These are phyloP conservation scores for Liparis tanakae DNA, from an alignment of 2,797 vertebrate species.

Conservation along the genomic window DNA sequence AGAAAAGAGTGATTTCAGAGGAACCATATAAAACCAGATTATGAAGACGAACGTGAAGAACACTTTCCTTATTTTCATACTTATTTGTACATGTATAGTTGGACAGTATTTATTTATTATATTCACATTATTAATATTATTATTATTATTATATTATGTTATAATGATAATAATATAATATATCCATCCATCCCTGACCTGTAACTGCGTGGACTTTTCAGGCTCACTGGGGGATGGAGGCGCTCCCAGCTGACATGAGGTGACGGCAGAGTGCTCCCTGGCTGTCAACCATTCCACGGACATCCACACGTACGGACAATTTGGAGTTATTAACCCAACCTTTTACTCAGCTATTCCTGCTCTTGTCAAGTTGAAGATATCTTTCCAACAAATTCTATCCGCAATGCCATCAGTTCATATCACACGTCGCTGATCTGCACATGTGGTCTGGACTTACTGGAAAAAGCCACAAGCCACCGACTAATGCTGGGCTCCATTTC, in stretches of 20 bases:
- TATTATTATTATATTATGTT: not conserved
- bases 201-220: not conserved
- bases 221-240: not conserved
- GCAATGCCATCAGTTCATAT: slow-evolving; percentile 39
- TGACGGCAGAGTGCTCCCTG: no score
- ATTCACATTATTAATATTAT: not conserved
- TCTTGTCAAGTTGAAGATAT: slow-evolving; percentile 9
- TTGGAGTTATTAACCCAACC: not conserved
- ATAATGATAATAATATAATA: not conserved
- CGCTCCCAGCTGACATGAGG: no score
- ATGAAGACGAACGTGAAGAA: not conserved
- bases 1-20: not conserved
- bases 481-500: slow-evolving; percentile 67
- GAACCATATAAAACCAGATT: not conserved
- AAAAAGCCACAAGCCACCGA: slow-evolving; percentile 60
- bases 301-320: not conserved
- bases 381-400: slow-evolving; percentile 28
- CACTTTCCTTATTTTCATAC: not conserved
- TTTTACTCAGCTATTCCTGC: not conserved
- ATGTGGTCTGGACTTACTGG: slow-evolving; percentile 71
- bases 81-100: not conserved
- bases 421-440: slow-evolving; percentile 40
- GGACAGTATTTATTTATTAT: not conserved
- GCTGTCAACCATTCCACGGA: not conserved
- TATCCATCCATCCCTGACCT: not conserved